phyloP scores from a whole-genome alignment of 2,113 vertebrate species.

The Zapus hudsonius region DNA sequence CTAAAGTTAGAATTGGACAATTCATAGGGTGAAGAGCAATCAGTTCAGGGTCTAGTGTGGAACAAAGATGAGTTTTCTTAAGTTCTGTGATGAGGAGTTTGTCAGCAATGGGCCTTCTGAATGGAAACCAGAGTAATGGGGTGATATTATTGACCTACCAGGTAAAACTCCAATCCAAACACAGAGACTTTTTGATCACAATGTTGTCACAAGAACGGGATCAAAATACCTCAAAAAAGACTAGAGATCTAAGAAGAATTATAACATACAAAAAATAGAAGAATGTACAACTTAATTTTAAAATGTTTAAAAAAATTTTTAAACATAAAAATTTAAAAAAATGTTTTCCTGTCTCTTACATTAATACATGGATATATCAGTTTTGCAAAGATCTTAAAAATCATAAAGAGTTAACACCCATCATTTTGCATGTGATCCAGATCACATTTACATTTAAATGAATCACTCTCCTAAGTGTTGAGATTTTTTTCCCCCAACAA shows the following conservation, averaged over 20 bases:
- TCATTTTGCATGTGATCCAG: not conserved
- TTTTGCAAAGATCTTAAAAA: constrained; percentile 55
- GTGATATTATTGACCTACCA: not conserved
- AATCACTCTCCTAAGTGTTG: not conserved
- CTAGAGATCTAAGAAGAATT: not conserved
- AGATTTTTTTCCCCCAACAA: not conserved
- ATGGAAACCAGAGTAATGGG: not conserved
- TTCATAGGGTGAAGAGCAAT: not conserved
- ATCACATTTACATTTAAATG: not conserved
- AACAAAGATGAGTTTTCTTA: not conserved
- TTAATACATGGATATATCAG: not conserved
- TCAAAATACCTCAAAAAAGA: not conserved
- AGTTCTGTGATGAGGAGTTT: too few species aligned
- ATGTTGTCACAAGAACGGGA: not conserved
- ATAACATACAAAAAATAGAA: constrained; percentile 9
- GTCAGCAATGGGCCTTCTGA: not conserved
- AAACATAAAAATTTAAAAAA: constrained; percentile 11
- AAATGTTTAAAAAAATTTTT: constrained; percentile 30
- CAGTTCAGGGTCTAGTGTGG: not conserved
- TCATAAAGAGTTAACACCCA: constrained; percentile 38
- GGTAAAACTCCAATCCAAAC: not conserved
- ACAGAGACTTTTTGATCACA: not conserved
- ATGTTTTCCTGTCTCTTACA: not conserved
- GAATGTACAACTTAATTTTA: constrained; percentile 52
- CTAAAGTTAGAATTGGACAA: not conserved